Base-by-base conservation (phyloP, 2,113 vertebrate genomes). In the Noturus placidus region DNA sequence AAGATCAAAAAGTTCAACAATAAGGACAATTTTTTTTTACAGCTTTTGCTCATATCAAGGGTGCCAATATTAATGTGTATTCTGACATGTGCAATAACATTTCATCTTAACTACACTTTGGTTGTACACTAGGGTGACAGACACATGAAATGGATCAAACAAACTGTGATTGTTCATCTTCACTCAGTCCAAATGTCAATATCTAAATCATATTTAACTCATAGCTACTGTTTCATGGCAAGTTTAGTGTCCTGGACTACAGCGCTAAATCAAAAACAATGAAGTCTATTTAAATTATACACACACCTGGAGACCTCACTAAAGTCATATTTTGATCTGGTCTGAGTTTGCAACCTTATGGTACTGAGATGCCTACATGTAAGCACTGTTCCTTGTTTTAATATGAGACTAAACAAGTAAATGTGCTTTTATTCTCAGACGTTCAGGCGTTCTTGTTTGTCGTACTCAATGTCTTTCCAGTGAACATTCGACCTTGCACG, bases 401-500 rank as follows among this genome's bases (percentile, higher is more conserved):
- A 52, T 52, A 77, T 63, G 70, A 78, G 84, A 78, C 57, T 65
- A 91, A 90, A 88, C 87, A 87, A 67, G 7, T 90, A 90, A 90
- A 87, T 35, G 52, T 78, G 27, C 25, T 82, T 59, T 87, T 72
- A 22, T 87, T 57, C 82, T 54, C 35, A 46, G 79, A 82, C 25
- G 11, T 17, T 77, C 38, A 33, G n/a, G 11, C 56, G 33, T 86
- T 27, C 35, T 50, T 17, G 33, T 20, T 50, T 30, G 50, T 33
- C 7, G 1, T 52, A 30, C 27, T 30, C 67, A 83, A 83, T 30
- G 61, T 50, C 15, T 63, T 78, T 59, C 72, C 38, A 46, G 42
- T 56, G 50, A 67, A 81, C 14, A 27, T 86, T 86, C 38, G 11
- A n/a, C 61, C 70, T 74, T 86, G 27, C 17, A 25, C 42, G 1